Conservation (phyloP, 2,113 vertebrate genomes). For the Chloroceryle aenea region DNA sequence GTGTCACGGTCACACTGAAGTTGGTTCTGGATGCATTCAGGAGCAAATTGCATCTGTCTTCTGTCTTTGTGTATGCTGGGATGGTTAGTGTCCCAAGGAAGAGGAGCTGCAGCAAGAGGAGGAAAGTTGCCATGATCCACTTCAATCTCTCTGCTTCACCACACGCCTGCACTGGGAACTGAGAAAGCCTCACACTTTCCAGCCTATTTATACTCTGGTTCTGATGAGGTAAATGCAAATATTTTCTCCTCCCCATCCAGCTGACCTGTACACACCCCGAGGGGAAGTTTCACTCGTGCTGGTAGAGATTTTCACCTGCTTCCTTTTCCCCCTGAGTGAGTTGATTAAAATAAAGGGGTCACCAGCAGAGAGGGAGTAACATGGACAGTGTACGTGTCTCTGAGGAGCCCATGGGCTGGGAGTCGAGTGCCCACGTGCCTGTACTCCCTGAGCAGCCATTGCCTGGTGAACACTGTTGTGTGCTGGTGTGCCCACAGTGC, state of each 20-base stretch:
- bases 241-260: background rate
- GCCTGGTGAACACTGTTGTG: background rate
- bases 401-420: background rate
- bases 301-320: background rate
- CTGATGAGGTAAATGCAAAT: slow-evolving; percentile 31
- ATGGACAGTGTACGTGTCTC: background rate
- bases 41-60: accelerated
- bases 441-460: background rate
- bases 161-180: background rate
- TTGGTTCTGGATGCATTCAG: accelerated
- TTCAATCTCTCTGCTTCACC: background rate
- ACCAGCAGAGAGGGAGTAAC: background rate
- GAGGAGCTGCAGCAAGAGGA: background rate
- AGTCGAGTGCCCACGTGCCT: accelerated
- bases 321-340: background rate
- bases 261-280: slow-evolving; percentile 1
- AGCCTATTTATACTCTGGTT: background rate
- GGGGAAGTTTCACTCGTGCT: slow-evolving; percentile 42
- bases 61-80: accelerated
- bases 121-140: slow-evolving; percentile 34
- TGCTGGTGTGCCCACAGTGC: background rate
- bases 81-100: background rate
- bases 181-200: background rate
- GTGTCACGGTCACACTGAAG: background rate
- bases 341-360: background rate